Base-by-base conservation (phyloP, 2,888 invertebrate genomes). In the Patella depressa region DNA sequence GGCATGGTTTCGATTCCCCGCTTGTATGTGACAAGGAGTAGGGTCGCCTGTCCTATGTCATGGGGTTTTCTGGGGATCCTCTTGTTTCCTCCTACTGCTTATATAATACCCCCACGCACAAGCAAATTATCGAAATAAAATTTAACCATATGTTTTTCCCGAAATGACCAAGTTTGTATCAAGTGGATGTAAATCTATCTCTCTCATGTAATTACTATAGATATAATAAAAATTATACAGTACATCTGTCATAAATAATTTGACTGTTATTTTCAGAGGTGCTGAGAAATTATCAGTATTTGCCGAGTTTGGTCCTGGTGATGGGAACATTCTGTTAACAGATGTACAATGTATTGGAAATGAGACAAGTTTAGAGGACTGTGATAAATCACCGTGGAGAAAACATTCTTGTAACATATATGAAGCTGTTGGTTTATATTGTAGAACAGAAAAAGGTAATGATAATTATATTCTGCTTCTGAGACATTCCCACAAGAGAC, bases 341-440 rank as follows among this genome's bases (percentile, higher is more conserved):
- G 94, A 95, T 84, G 92, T 96, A 0, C 92, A 93, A 59, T 96
- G 96, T 87, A 87, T 91, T 0, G 96, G 96, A n/a, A 94, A 94
- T 84, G 95, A 95, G 89, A 93, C 93, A 0, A 93, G 93, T 0
- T 87, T 96, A 1, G 93, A 93, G 73, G 93, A 95, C 78, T 96
- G 96, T 86, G 74, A 78, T 15, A 95, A 95, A 84, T 93, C 93
- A 76, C 95, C 95, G 0, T 96, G 96, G 96, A 95, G 95, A 15
- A 92, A 94, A 0, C 95, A 95, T 87, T 94, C 95, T 88, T 96
- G 96, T 84, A 92, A 93, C 57, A 92, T 81, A 9, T 85, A 81
- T 71, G 91, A 91, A 78, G 88, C 88, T 70, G 91, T 91, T n/a
- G 91, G 91, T 3, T 91, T 91, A 2, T 82, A 84, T 24, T 91